Evolutionary conservation across 2,888 invertebrate species (phyloP), one percentile per base, ranked within the genome.

Genomic region (Drosophila picticornis): DNA sequence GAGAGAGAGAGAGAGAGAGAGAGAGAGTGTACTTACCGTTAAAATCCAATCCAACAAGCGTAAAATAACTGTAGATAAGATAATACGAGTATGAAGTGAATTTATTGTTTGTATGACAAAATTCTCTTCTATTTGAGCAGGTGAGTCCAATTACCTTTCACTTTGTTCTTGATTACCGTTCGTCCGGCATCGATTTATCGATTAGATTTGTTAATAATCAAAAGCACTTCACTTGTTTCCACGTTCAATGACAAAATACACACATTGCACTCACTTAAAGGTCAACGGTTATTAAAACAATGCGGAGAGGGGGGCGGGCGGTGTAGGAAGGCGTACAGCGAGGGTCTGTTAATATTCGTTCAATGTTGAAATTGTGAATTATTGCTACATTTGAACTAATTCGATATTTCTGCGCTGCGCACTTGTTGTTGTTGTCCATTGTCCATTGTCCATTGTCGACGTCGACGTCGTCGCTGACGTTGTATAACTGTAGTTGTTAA

Each of bases 101-200:
- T 38, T 9, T 19, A 1, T 22, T 6, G 22, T 4, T n/a, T 3
- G 13, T 22, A 13, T 7, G 22, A 22, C 13, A 6, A 22, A 22
- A 4, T 25, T 25, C 16, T 16, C 19, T 48, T 22, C 10, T 40
- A 56, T 19, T 29, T 32, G 10, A 55, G 10, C 25, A 29, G 27
- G 32, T 19, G 16, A 25, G 27, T 38, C 16, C 22, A 25, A 9
- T 53, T 50, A 4, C 13, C 9, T 11, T 13, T 32, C 19, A 40
- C 29, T n/a, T 34, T 25, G 9, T 40, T 34, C 57, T 61, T 32
- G 27, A 27, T 57, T 70, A 11, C 25, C 11, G 27, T 29, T 59
- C 25, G 25, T 34, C 11, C 13, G 34, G 32, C 29, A 81, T 81
- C 62, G 72, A 77, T 79, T 77, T 79, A 79, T 79, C 46, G 72